Evolutionary conservation across 2,888 invertebrate genomes (phyloP).

Genomic region (Coelogynopora nodosa): DNA sequence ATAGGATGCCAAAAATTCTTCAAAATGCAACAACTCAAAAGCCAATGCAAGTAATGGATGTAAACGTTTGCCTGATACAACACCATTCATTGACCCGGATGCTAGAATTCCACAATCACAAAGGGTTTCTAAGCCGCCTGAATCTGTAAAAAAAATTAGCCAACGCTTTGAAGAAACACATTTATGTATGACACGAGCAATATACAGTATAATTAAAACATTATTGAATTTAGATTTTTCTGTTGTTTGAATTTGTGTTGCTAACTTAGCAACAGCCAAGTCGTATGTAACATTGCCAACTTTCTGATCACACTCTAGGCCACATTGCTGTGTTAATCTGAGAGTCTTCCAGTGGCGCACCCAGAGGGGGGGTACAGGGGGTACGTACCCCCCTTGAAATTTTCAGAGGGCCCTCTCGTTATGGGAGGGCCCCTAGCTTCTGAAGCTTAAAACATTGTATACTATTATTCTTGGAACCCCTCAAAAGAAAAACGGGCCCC

Average conservation of each 20-base stretch:
- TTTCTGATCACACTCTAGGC: too few relatives aligned
- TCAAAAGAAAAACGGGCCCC: too few relatives aligned
- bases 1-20: background rate
- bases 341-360: too few relatives aligned
- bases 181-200: conserved; percentile 48
- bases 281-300: conserved; percentile 46
- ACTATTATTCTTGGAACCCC: too few relatives aligned
- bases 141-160: conserved; percentile 48
- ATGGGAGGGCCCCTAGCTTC: too few relatives aligned
- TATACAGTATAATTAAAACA: conserved; percentile 48
- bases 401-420: too few relatives aligned
- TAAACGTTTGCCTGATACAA: conserved; percentile 48
- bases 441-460: too few relatives aligned
- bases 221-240: conserved; percentile 49
- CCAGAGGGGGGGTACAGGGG: too few relatives aligned
- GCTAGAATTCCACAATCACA: conserved; percentile 48
- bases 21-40: background rate
- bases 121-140: conserved; percentile 48
- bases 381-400: too few relatives aligned
- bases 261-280: conserved; percentile 48
- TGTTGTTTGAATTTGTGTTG: conserved; percentile 48
- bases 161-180: conserved; percentile 49
- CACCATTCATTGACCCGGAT: conserved; percentile 47
- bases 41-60: conserved; percentile 48
- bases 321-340: too few relatives aligned